Conservation (phyloP, 2,797 vertebrate genomes). For the Pangasius larnaudii region DNA sequence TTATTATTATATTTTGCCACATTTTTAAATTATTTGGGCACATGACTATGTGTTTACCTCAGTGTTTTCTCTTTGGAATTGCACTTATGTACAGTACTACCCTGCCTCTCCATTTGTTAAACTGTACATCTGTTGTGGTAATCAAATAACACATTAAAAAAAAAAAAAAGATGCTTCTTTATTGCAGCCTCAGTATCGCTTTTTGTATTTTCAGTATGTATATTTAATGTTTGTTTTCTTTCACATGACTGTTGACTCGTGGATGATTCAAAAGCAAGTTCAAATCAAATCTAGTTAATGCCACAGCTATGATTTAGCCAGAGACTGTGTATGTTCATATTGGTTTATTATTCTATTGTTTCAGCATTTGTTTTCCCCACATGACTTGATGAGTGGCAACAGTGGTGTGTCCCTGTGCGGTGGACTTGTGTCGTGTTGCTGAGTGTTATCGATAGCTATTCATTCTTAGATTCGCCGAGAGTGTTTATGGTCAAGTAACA, state of each 20-base stretch:
- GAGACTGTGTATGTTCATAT: conserved; percentile 3
- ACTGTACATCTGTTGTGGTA: conserved; percentile 40
- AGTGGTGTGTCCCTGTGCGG: conserved; percentile 28
- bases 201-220: conserved; percentile 35
- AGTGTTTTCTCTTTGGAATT: conserved; percentile 56
- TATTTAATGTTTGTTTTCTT: conserved; percentile 1
- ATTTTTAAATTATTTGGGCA: conserved; percentile 49
- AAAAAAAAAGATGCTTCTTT: conserved; percentile 33
- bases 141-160: conserved; percentile 14
- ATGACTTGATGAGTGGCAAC: conserved; percentile 22
- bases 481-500: conserved; percentile 41
- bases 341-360: neutral
- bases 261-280: conserved; percentile 16
- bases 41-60: conserved; percentile 60
- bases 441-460: conserved; percentile 28
- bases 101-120: conserved; percentile 52
- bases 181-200: conserved; percentile 20
- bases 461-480: conserved; percentile 28
- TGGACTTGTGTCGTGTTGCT: conserved; percentile 23
- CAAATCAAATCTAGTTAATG: conserved; percentile 18
- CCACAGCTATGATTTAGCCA: conserved; percentile 8
- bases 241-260: conserved; percentile 23
- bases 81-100: conserved; percentile 50
- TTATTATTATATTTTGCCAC: conserved; percentile 48
- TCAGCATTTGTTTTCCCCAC: conserved; percentile 7